Evolutionary conservation across 2,888 invertebrate genomes (phyloP).

Genomic region (Atrina japonica): DNA sequence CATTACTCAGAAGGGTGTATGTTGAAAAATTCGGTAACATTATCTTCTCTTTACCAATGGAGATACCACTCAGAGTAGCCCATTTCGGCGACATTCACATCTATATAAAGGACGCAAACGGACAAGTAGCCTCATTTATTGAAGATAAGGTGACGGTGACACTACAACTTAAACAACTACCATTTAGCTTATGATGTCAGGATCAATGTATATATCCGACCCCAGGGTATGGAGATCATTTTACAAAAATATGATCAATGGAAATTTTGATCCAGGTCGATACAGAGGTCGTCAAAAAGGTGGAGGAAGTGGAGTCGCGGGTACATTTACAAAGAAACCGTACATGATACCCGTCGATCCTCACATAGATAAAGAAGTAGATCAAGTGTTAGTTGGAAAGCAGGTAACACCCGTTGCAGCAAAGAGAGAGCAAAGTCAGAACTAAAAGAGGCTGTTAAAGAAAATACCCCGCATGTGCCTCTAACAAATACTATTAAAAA

Average conservation of each 20-base stretch:
- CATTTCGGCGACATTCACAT: conserved; percentile 25
- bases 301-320: conserved; percentile 22
- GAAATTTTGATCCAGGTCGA: conserved; percentile 14
- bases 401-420: conserved; percentile 34
- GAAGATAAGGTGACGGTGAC: no score
- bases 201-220: conserved; percentile 23
- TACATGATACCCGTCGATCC: conserved; percentile 40
- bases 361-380: conserved; percentile 7
- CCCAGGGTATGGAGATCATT: conserved; percentile 22
- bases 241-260: no score
- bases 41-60: conserved; percentile 25
- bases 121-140: conserved; percentile 25
- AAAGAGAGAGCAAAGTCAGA: conserved; percentile 34
- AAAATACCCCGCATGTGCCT: conserved; percentile 21
- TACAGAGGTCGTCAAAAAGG: conserved; percentile 33
- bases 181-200: no score
- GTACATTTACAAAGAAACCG: no score
- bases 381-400: not conserved
- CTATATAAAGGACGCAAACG: conserved; percentile 39
- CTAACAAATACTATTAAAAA: no score
- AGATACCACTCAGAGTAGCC: conserved; percentile 24
- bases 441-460: conserved; percentile 19
- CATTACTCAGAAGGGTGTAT: conserved; percentile 37
- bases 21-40: conserved; percentile 8
- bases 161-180: no score